These are phyloP conservation scores for Empidonax alnorum DNA, from an alignment of 2,113 vertebrate genomes.

Conservation along the genomic window DNA sequence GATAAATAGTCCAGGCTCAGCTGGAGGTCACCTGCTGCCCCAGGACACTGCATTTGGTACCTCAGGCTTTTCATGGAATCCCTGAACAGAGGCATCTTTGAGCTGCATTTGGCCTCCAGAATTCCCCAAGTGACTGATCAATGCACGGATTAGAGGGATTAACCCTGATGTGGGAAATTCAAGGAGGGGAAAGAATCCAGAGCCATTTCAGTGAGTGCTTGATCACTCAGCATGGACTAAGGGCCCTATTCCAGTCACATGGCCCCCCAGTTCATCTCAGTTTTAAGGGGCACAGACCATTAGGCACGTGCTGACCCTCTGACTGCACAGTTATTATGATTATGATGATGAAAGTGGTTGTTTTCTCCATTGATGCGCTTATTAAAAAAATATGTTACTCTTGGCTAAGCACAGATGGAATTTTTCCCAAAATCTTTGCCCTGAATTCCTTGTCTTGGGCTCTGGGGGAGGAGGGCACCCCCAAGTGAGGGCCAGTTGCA, in stretches of 20 bases:
- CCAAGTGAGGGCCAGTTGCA: background rate
- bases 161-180: background rate
- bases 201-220: background rate
- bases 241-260: background rate
- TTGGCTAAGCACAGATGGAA: background rate
- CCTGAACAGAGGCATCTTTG: background rate
- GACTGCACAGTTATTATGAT: background rate
- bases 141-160: background rate
- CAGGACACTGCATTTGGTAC: background rate
- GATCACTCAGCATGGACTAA: background rate
- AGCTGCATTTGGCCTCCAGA: background rate
- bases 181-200: background rate
- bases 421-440: background rate
- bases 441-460: background rate
- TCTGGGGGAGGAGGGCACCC: background rate
- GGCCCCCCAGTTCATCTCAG: background rate
- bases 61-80: background rate
- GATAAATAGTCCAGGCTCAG: background rate
- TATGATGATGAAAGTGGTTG: background rate
- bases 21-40: background rate
- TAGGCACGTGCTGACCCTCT: background rate
- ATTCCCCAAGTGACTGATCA: background rate
- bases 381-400: background rate
- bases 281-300: background rate
- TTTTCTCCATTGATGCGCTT: background rate